Evolutionary conservation across 2,113 vertebrate species (phyloP).

Genomic region (Crypturellus undulatus): DNA sequence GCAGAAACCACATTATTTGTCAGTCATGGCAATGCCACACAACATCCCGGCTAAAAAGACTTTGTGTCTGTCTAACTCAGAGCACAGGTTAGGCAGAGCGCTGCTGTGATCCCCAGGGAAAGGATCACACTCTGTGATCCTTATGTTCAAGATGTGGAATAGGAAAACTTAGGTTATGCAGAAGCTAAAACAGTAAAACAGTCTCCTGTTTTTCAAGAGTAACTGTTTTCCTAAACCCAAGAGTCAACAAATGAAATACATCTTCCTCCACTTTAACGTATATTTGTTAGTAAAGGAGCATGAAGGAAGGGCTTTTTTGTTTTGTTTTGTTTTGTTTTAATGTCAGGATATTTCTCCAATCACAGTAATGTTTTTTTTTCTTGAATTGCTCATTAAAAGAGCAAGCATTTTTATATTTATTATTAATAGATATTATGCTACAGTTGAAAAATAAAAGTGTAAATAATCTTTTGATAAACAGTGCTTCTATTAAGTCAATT

Average conservation of each 20-base stretch:
- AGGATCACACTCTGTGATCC: background rate
- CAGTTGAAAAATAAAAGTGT: background rate
- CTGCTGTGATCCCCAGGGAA: background rate
- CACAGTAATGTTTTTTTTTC: background rate
- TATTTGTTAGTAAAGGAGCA: background rate
- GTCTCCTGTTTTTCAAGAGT: background rate
- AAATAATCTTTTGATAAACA: background rate
- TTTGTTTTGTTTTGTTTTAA: background rate
- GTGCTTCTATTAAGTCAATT: background rate
- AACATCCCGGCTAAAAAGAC: background rate
- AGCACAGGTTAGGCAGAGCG: background rate
- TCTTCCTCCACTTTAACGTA: background rate
- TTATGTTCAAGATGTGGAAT: background rate
- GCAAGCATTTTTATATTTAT: background rate
- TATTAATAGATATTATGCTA: background rate
- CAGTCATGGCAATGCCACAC: background rate
- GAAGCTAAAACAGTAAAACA: background rate
- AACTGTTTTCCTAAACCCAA: background rate
- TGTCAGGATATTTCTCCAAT: background rate
- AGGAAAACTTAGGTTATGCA: background rate
- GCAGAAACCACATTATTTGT: background rate
- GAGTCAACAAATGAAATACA: background rate
- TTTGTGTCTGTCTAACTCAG: background rate
- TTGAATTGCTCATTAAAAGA: background rate
- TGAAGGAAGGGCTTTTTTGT: background rate